Base-by-base conservation (phyloP, 2,888 invertebrate species). In the Clepsis dumicolana region DNA sequence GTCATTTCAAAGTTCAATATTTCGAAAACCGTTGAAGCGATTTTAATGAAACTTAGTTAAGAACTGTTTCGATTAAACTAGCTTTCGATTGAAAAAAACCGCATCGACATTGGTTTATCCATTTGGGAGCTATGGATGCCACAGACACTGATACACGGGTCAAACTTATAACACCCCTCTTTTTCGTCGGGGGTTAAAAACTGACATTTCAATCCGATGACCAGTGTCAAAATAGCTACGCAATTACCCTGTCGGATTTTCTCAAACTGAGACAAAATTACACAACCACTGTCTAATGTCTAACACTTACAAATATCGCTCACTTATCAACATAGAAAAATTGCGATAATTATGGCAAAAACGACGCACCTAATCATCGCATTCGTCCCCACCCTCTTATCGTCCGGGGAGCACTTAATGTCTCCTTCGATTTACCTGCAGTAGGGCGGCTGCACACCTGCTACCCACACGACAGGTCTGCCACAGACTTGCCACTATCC, bases 291-390 rank as follows among this genome's bases (percentile, higher is more conserved):
- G 8, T 8, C 1, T 32, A 14, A 4, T 14, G 14, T 38, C 16
- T 7, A 14, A 16, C 16, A 16, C 16, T 44, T 16, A 44, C 41
- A 44, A 44, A 44, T 44, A 16, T 44, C 41, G 41, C 18, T 44
- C 48, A 48, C 48, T 48, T 21, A 48, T 48, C 10, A 48, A 48
- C 10, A 48, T 10, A 10, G 12, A 21, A 48, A 48, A 48, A 48
- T 14, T 21, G 21, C 48, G 48, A 10, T 48, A 48, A 48, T 48
- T 48, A 48, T 12, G 8, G 12, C 21, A 48, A 48, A 48, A 48
- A 48, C 48, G 48, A 48, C 8, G 12, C n/a, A n/a, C n/a, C n/a
- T 48, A 48, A 48, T 41, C 3, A 21, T 18, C 8, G 12, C 48
- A 48, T 48, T 21, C 10, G 21, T 21, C 3, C 48, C 7, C 48